These are phyloP conservation scores for Graptemys geographica DNA, from an alignment of 2,797 vertebrate species.

Conservation along the genomic window DNA sequence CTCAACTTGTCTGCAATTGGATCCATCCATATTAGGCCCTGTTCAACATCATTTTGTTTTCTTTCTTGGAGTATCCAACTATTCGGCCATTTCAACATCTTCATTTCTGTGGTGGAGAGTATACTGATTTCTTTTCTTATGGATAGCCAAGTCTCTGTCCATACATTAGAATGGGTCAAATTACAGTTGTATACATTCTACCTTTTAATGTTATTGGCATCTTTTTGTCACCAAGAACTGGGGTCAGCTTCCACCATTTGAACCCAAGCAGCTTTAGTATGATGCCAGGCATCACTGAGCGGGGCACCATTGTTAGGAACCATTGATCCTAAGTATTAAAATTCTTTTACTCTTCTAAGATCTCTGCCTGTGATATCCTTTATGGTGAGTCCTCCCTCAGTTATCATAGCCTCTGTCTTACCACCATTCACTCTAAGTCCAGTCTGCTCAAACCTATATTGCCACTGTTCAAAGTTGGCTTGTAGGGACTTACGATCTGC, in stretches of 20 bases:
- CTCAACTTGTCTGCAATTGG: not conserved
- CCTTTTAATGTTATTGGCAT: not conserved
- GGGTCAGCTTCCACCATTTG: not conserved
- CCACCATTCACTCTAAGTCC: not conserved
- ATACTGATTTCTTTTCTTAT: not conserved
- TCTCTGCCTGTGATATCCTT: not conserved
- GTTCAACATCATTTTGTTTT: not conserved
- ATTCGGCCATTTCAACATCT: not conserved
- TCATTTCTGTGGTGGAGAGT: not conserved
- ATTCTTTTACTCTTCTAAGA: not conserved
- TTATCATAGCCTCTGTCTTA: not conserved
- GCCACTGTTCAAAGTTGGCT: not conserved
- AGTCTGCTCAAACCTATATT: not conserved
- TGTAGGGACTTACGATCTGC: not conserved
- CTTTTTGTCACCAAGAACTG: not conserved
- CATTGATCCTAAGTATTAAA: not conserved
- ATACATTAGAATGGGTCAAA: not conserved
- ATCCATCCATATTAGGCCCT: not conserved
- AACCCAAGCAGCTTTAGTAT: not conserved
- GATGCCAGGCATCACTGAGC: not conserved
- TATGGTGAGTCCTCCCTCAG: not conserved
- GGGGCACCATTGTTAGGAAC: not conserved
- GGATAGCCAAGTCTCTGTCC: not conserved
- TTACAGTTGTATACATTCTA: not conserved
- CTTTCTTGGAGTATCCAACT: not conserved